phyloP scores from a whole-genome alignment of 64 coral and sea anemone genomes.

The Actinia equina region DNA sequence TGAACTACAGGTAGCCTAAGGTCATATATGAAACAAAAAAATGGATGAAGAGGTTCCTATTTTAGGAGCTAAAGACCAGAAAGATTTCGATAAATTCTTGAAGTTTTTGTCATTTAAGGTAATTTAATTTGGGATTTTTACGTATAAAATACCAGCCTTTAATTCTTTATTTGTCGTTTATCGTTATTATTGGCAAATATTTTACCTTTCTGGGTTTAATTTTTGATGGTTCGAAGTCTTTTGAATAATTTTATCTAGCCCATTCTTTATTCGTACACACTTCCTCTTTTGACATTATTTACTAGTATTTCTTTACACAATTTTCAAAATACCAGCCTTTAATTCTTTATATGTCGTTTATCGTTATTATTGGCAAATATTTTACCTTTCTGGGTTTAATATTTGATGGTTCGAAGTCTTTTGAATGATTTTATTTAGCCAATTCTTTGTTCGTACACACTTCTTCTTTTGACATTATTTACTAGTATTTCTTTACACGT shows the following conservation, averaged over 20 bases:
- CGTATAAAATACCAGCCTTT: not conserved
- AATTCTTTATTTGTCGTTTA: not conserved
- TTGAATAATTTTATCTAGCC: not conserved
- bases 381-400: not conserved
- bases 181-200: not conserved
- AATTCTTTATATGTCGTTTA: not conserved
- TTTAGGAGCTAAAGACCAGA: constrained; percentile 62
- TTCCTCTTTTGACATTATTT: not conserved
- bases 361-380: not conserved
- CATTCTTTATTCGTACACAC: not conserved
- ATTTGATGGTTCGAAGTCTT: not conserved
- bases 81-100: constrained; percentile 90
- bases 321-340: not conserved
- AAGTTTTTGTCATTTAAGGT: constrained; percentile 96
- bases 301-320: too few species aligned
- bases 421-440: not conserved
- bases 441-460: not conserved
- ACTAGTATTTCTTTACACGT: too few species aligned
- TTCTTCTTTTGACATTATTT: not conserved
- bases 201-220: not conserved
- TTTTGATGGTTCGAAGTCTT: not conserved
- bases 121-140: not conserved
- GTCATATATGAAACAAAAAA: not conserved
- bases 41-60: constrained; percentile 46
- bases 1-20: not conserved